Conservation (phyloP, 92 coral and sea anemone genomes). For the Porites rus region DNA sequence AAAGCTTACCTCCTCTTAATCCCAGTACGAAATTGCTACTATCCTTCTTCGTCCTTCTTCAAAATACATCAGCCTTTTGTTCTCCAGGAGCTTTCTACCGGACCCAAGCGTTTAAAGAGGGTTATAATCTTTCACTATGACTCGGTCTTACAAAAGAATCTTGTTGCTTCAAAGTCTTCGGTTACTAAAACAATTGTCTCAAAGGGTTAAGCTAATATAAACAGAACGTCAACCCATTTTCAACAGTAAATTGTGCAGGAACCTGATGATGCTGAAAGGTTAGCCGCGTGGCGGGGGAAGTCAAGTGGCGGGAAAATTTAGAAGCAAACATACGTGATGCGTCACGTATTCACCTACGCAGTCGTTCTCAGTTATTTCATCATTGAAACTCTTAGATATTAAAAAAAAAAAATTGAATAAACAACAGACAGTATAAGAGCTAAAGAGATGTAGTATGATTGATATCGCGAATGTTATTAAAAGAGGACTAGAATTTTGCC, state of each 20-base stretch:
- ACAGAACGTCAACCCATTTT: not conserved
- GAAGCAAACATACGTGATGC: not conserved
- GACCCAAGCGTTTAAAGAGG: not conserved
- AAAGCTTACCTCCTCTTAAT: not conserved
- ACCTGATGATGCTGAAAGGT: not conserved
- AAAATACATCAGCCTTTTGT: not conserved
- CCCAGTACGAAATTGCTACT: not conserved
- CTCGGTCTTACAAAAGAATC: not conserved
- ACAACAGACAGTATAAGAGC: too few species aligned
- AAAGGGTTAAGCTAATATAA: not conserved
- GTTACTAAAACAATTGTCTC: not conserved
- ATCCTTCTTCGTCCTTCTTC: not conserved
- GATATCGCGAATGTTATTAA: too few species aligned
- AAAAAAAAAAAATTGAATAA: too few species aligned
- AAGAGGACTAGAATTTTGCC: too few species aligned
- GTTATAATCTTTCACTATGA: not conserved
- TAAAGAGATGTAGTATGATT: too few species aligned
- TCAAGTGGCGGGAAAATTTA: conserved; percentile 21
- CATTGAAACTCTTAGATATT: too few species aligned
- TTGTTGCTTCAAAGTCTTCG: not conserved
- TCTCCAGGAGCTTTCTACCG: not conserved
- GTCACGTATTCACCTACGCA: not conserved
- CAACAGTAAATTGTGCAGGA: not conserved
- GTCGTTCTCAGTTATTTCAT: not conserved
- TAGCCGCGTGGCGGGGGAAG: not conserved